Evolutionary conservation across 2,113 vertebrate species (phyloP), one percentile per base, ranked within the genome.

Genomic region (Pelobates fuscus): DNA sequence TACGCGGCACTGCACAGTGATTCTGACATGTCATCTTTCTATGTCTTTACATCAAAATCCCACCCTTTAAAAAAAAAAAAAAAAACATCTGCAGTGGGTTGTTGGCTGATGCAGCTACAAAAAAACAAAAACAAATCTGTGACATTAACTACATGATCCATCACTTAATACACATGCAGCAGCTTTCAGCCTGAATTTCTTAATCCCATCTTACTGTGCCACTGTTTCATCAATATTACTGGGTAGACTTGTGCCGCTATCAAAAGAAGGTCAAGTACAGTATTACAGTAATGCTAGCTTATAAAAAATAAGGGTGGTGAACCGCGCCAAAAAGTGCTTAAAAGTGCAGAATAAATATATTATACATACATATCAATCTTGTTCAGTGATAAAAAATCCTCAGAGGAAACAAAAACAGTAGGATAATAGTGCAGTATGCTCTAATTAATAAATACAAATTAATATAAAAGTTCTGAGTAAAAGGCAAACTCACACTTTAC

Each of bases 141-240:
- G 65, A 61, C 65, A 77, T 77, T 68, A 77, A 68, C 57, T 60
- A 52, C 73, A 68, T 61, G 64, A 68, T 77, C 65, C 73, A 77
- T 77, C 64, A 77, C 73, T 77, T 68, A 68, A 77, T 66, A 67
- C 55, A 77, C 25, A 44, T 32, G 65, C 64, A 67, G 72, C 55
- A 60, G 65, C 65, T 77, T 54, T 61, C 73, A 59, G 72, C n/a
- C 54, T 18, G 25, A 32, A 46, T 75, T 75, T 72, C 26, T 44
- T 75, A 75, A 75, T 67, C 63, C 58, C 25, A 30, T 52, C 27
- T 29, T 27, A 49, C 63, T n/a, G n/a, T 49, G 58, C 63, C 20
- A 52, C 63, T 67, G 63, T 68, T 68, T 61, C 54, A 61, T 77
- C 73, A 77, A 68, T 77, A 68, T 52, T 29, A 52, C 65, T 49